A percentile compares a stretch with the other conserved stretches of the same genome.
These are phyloP conservation scores for Tragelaphus imberbis DNA, from an alignment of 2,113 vertebrate species.

Conservation along the genomic window DNA sequence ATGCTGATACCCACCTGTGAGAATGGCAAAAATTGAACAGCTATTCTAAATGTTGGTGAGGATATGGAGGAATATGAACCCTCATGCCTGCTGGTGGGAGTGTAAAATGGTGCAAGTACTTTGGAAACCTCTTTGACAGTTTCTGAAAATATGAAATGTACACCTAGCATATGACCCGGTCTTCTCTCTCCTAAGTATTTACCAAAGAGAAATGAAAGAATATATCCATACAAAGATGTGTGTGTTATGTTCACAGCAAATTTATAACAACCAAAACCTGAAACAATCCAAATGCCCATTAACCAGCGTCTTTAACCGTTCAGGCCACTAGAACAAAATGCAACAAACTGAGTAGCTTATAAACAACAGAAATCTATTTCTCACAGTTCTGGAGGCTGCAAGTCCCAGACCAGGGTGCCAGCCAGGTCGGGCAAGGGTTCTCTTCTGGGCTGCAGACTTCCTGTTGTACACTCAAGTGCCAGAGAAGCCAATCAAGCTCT, in stretches of 20 bases:
- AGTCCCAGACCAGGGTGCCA: not conserved
- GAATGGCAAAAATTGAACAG: not conserved
- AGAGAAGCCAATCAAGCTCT: not conserved
- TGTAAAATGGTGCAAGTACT: not conserved
- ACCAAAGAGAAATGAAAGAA: not conserved
- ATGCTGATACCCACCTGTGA: not conserved
- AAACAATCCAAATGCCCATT: not conserved
- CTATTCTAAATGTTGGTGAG: not conserved
- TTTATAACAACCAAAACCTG: not conserved
- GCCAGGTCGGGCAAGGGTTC: rapidly evolving
- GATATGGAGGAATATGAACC: not conserved
- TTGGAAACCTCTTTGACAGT: not conserved
- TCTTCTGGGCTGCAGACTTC: not conserved
- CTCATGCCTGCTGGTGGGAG: not conserved
- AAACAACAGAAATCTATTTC: not conserved
- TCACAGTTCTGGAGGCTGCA: not conserved
- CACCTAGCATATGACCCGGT: not conserved
- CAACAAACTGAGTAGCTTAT: not conserved
- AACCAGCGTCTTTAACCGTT: not conserved
- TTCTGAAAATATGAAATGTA: not conserved
- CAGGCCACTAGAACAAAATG: not conserved
- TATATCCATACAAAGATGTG: not conserved
- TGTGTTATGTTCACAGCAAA: not conserved
- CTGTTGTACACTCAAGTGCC: not conserved
- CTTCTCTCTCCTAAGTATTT: not conserved